These are phyloP conservation scores for Ennomos fuscantarius DNA, from an alignment of 2,888 invertebrate species.

Conservation along the genomic window DNA sequence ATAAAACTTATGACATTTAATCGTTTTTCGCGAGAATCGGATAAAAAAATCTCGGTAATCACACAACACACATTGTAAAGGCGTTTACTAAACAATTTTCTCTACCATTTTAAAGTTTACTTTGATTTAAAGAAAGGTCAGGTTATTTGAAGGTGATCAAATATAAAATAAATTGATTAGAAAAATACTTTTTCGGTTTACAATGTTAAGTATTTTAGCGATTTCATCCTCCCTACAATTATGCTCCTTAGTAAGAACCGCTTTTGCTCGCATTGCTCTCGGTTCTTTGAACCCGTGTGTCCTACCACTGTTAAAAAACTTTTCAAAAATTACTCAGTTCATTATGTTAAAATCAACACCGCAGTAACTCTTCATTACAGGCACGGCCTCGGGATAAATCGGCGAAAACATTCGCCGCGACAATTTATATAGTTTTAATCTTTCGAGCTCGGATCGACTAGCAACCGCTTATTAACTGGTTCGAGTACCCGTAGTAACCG, in stretches of 20 bases:
- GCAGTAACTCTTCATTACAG: slow-evolving; percentile 68
- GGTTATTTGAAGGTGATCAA: no score
- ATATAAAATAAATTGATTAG: no score
- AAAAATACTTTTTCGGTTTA: no score
- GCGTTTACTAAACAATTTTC: neutral
- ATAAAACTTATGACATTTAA: slow-evolving; percentile 64
- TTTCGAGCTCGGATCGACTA: slow-evolving; percentile 43
- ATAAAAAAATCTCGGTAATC: slow-evolving; percentile 36
- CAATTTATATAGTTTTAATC: slow-evolving; percentile 58
- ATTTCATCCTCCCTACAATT: no score
- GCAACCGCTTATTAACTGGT: slow-evolving; percentile 41
- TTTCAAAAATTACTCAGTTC: slow-evolving; percentile 60
- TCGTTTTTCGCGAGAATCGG: slow-evolving; percentile 60
- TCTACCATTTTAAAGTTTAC: neutral
- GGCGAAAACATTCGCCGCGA: slow-evolving; percentile 50
- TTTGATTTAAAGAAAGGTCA: neutral
- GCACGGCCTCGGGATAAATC: slow-evolving; percentile 52
- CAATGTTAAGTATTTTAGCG: no score
- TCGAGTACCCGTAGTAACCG: slow-evolving; percentile 34
- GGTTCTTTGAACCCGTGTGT: slow-evolving; percentile 39
- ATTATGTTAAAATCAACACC: slow-evolving; percentile 75
- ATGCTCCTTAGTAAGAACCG: neutral
- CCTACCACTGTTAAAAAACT: slow-evolving; percentile 41
- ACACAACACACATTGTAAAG: slow-evolving; percentile 4
- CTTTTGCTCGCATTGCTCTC: slow-evolving; percentile 2